Evolutionary conservation across 2,113 vertebrate genomes (phyloP).

Genomic region (Rhynchomys soricoides): DNA sequence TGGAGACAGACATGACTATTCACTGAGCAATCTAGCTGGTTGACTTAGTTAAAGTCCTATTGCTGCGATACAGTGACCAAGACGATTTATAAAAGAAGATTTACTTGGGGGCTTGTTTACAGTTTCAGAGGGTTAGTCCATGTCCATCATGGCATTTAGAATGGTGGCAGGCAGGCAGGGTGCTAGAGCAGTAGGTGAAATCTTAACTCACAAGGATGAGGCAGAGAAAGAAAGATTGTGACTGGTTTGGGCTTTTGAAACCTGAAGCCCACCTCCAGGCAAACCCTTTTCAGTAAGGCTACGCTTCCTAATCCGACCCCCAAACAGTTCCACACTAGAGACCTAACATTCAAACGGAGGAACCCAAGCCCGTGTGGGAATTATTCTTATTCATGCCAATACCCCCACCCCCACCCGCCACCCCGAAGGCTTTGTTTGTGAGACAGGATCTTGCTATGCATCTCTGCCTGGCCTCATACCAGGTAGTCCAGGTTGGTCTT

Average conservation of each 20-base stretch:
- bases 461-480: background rate
- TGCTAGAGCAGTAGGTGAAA: background rate
- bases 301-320: background rate
- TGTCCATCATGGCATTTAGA: background rate
- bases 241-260: background rate
- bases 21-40: background rate
- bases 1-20: background rate
- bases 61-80: background rate
- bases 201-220: background rate
- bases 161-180: background rate
- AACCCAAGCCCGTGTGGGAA: no score
- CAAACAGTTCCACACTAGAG: background rate
- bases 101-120: background rate
- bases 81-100: background rate
- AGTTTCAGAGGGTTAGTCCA: background rate
- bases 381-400: background rate
- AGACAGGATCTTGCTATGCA: background rate
- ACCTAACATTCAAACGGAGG: background rate
- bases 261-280: background rate
- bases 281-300: background rate
- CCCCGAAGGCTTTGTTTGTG: background rate
- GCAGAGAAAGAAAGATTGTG: background rate
- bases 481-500: background rate
- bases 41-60: background rate
- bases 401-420: background rate